Base-by-base conservation (phyloP, 2,113 vertebrate species). In the Saiga tatarica region DNA sequence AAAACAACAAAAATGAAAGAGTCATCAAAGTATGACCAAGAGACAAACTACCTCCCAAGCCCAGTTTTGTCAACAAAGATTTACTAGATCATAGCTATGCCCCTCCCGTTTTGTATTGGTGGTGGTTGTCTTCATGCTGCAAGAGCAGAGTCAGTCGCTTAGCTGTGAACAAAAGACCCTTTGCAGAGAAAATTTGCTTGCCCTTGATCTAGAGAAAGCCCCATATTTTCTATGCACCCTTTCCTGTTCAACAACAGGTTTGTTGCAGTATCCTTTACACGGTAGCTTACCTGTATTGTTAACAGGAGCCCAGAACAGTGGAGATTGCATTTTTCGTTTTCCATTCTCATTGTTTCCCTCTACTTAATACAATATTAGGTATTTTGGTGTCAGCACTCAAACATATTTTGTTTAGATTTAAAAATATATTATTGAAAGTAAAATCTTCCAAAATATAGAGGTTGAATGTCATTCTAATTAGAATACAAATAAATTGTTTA, bases 401-500 rank as follows among this genome's bases (percentile, higher is more conserved):
- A 57, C 57, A 55, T 39, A 28, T 90, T 94, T 83, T 55, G 30
- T 79, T 64, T 93, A 8, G 0, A 74, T 47, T 87, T 57, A 64
- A 95, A 97, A 94, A 79, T 60, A n/a, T 82, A 87, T 39, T 59
- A 30, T 12, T 53, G 9, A 93, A 64, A 47, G 30, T 57, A 39
- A 92, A 87, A 83, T 62, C 26, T 92, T 23, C 36, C 83, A 36
- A 67, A 96, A 64, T 53, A 85, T 21, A 87, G 8, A 57, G 17
- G 62, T 33, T 8, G 0, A 13, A 92, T 88, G 5, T 1, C 6
- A 55, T 17, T 92, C 5, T 4, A 55, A 9, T 42, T 83, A 60
- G 39, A 87, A 92, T 9, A 50, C 1, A 92, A 89, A 92, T 87
- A 53, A 55, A 4, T 30, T 89, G 57, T 87, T 91, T 62, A 21